Base-by-base conservation (phyloP, 1,140 invertebrate species). In the Drosophila biarmipes region DNA sequence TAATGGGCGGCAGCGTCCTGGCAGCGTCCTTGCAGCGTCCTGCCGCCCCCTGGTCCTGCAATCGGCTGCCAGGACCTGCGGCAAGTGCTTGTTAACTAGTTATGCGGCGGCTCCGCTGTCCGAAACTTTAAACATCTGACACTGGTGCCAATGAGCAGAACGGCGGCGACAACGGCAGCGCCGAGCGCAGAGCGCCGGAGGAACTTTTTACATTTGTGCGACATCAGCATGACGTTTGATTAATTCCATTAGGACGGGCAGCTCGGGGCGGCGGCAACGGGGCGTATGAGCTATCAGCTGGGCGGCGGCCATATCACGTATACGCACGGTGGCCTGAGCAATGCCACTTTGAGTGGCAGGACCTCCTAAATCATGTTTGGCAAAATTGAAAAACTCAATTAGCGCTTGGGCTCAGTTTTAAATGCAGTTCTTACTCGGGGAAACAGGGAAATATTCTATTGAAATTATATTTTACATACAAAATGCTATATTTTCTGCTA, bases 211-310 rank as follows among this genome's bases (percentile, higher is more conserved):
- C 24, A 40, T 73, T 58, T 62, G 57, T 80, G 66, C 68, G 69
- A 84, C 69, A 74, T 82, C 74, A 66, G 80, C 80, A 78, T 84
- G 80, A 82, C 80, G 75, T 66, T 82, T 68, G 74, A 55, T 78
- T 76, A 80, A 76, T 84, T 86, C 66, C 62, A 80, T 86, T 80
- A 77, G 66, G 29, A 49, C 15, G 34, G 46, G n/a, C 19, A 42
- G 2, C 49, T 10, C 40, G 21, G 27, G 45, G 51, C 42, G n/a
- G 40, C 31, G 52, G 14, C 71, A 31, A 53, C 42, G 11, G 14
- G 49, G 42, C 67, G 67, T 37, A 71, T 75, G 71, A 73, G 71
- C 12, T 10, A 73, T 72, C 19, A 27, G 10, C 14, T 5, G 15
- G 1, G 8, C 17, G 27, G 35, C 27, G 11, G 38, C 14, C 12